Base-by-base conservation (phyloP, 2,888 invertebrate species). In the Chouioia cunea region DNA sequence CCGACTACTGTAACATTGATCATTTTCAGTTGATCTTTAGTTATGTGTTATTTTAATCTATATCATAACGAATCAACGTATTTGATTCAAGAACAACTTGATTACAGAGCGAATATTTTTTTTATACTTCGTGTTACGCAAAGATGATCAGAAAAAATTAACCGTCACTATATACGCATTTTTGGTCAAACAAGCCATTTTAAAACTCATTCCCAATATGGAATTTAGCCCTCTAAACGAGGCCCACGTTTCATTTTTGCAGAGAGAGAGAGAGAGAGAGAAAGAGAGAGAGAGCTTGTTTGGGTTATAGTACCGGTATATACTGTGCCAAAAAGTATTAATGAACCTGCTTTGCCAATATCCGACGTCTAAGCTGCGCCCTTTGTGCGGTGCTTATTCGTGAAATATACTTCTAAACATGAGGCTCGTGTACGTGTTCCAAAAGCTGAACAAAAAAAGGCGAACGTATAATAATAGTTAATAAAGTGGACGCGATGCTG, bases 401-500 rank as follows among this genome's bases (percentile, higher is more conserved):
- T 80, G 78, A 81, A 82, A 83, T 81, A 52, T 43, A 82, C 83
- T 83, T 84, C 84, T 84, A 84, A 84, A 82, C 82, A 81, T 77
- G 72, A 56, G 36, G 10, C 73, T 66, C 74, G 70, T 70, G 65
- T 69, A 47, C 58, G 70, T 67, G 70, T 65, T 64, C 44, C 58
- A 59, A 57, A 43, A 57, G 27, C 70, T 56, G 53, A 63, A 70
- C 73, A 73, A 67, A 78, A 79, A 36, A 12, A 12, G 72, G 54
- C 80, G 79, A 78, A 79, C 79, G 80, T 82, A 80, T 83, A 84
- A 84, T 83, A 85, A 84, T 84, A 82, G 81, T 81, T 83, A 84
- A 83, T 84, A 84, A 83, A 84, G 79, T 80, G 82, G 77, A 81
- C 81, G 80, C 77, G 57, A 23, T 52, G 50, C 14, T 36, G 36